Conservation (phyloP, 2,113 vertebrate genomes). For the Gnathochromis pfefferi region DNA sequence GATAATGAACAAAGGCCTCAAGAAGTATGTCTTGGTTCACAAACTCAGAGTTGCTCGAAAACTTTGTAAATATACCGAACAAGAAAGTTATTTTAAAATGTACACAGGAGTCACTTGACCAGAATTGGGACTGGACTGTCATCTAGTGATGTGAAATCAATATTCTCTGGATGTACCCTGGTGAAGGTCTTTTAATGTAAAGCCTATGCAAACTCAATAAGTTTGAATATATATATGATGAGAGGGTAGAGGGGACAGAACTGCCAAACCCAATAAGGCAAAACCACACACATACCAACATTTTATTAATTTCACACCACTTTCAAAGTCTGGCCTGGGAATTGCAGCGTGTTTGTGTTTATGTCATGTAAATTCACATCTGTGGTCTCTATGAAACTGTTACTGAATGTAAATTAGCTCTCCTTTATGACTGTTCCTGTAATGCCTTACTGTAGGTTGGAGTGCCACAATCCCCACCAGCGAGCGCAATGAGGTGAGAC, state of each 20-base stretch:
- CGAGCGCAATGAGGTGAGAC: constrained; percentile 51
- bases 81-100: background rate
- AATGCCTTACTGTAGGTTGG: constrained; percentile 20
- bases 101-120: background rate
- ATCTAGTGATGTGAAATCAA: background rate
- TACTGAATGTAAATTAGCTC: constrained; percentile 38
- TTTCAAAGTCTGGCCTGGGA: constrained; percentile 11
- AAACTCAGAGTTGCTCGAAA: background rate
- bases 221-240: background rate
- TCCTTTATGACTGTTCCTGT: constrained; percentile 1
- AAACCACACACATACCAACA: background rate
- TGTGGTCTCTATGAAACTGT: constrained; percentile 15
- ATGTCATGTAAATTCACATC: constrained; percentile 28
- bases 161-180: background rate
- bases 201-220: background rate
- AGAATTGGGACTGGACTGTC: background rate
- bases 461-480: constrained; percentile 17
- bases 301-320: constrained; percentile 1
- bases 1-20: background rate
- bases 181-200: background rate
- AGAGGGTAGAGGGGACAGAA: background rate
- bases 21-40: background rate
- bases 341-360: background rate
- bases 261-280: background rate
- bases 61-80: background rate